Evolutionary conservation across 2,113 vertebrate genomes (phyloP).

Genomic region (Pelodiscus sinensis): DNA sequence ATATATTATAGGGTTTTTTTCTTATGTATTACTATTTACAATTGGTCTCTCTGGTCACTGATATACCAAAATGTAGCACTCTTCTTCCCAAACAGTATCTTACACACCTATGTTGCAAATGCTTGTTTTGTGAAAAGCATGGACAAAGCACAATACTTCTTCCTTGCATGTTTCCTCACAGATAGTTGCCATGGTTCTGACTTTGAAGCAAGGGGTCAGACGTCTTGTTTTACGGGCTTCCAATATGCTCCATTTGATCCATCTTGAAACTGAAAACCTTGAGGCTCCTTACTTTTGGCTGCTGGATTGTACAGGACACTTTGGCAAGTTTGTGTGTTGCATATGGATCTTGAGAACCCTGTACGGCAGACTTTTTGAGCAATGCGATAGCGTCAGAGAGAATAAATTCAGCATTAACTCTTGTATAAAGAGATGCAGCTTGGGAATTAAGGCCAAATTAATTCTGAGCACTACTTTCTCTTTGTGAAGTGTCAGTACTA

Average conservation of each 20-base stretch:
- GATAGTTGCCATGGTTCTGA: conserved; percentile 62
- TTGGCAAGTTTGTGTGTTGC: not conserved
- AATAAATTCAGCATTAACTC: not conserved
- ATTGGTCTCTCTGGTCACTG: not conserved
- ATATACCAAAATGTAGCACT: not conserved
- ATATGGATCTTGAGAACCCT: not conserved
- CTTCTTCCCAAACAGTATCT: conserved; percentile 13
- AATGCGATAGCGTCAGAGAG: not conserved
- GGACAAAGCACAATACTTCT: conserved; percentile 19
- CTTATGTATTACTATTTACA: not conserved
- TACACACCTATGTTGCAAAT: not conserved
- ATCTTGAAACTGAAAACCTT: conserved; percentile 57
- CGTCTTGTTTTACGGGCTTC: conserved; percentile 61
- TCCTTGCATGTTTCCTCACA: conserved; percentile 32
- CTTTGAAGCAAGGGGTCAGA: conserved; percentile 25
- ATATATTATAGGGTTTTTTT: no score
- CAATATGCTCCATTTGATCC: conserved; percentile 55
- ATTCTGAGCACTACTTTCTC: not conserved
- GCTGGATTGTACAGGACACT: conserved; percentile 33
- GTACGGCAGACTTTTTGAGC: not conserved
- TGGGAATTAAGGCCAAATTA: not conserved
- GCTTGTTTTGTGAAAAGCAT: conserved; percentile 26
- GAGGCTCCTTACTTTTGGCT: conserved; percentile 31
- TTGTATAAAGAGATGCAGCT: not conserved
- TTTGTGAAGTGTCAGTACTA: not conserved